Percentiles rank a stretch among this genome's conserved stretches.
phyloP scores from a whole-genome alignment of 2,113 vertebrate species.

The Phaetusa simplex region DNA sequence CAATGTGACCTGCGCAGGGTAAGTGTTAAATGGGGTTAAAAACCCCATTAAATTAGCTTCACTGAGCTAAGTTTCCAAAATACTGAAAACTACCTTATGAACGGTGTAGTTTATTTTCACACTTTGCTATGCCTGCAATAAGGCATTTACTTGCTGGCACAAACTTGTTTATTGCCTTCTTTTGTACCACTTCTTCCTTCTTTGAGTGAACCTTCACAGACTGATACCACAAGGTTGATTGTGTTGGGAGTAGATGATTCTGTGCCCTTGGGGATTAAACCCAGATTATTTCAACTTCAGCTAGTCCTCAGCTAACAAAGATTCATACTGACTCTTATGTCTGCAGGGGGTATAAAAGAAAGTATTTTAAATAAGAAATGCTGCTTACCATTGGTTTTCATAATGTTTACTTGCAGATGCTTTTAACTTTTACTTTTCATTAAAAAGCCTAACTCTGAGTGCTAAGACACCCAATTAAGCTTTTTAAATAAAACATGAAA shows the following conservation, averaged over 20 bases:
- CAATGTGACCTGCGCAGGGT: background rate
- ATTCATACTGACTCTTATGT: background rate
- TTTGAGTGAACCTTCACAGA: background rate
- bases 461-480: slow-evolving; percentile 50
- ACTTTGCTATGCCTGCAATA: background rate
- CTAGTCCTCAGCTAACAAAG: background rate
- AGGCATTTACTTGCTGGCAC: background rate
- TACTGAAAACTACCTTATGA: background rate
- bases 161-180: background rate
- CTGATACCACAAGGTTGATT: background rate
- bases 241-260: background rate
- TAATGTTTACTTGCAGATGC: slow-evolving; percentile 50
- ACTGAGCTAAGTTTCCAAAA: background rate
- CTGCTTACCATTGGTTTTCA: slow-evolving; percentile 44
- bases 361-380: slow-evolving; percentile 13
- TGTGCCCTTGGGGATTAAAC: background rate
- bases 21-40: background rate
- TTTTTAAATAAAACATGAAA: slow-evolving; percentile 61
- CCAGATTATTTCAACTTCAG: background rate
- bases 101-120: background rate
- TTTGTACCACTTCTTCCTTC: background rate
- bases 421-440: slow-evolving; percentile 66
- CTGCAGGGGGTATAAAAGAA: background rate
- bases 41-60: background rate
- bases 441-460: slow-evolving; percentile 51